Evolutionary conservation across 1,140 invertebrate species (phyloP).

Genomic region (Phthorimaea operculella): DNA sequence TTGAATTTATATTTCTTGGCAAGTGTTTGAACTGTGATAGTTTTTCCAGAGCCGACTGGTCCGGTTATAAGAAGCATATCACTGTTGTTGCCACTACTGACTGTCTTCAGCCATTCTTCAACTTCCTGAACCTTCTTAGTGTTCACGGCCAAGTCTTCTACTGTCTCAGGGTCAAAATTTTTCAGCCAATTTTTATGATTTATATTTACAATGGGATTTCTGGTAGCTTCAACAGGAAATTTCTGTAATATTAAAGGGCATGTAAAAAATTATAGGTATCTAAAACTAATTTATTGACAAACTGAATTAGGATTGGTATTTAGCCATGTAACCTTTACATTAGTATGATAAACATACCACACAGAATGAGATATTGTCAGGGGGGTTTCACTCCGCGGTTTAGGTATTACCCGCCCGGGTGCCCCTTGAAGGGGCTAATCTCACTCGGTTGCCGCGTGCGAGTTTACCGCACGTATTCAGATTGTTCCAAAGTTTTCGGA

Average conservation of each 20-base stretch:
- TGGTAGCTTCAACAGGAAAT: background rate
- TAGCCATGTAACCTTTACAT: no score
- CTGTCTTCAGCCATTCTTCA: slow-evolving; percentile 67
- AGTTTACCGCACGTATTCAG: no score
- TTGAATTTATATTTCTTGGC: slow-evolving; percentile 70
- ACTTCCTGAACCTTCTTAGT: slow-evolving; percentile 73
- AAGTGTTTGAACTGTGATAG: slow-evolving; percentile 70
- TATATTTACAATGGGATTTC: slow-evolving; percentile 16
- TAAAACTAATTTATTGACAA: no score
- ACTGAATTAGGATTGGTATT: no score
- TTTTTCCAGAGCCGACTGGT: slow-evolving; percentile 79
- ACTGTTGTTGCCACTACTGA: slow-evolving; percentile 36
- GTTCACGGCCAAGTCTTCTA: slow-evolving; percentile 71
- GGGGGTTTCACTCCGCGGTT: no score
- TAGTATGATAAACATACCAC: no score
- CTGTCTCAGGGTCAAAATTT: slow-evolving; percentile 64
- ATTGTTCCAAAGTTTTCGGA: no score
- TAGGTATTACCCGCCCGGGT: no score
- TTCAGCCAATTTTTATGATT: slow-evolving; percentile 68
- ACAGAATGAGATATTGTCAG: no score
- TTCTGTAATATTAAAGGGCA: slow-evolving; percentile 13
- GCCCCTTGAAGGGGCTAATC: no score
- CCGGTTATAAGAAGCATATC: slow-evolving; percentile 75
- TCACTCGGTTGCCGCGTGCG: no score
- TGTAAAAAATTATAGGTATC: no score